Evolutionary conservation across 1,140 invertebrate species (phyloP).

Genomic region (Belonocnema kinseyi): DNA sequence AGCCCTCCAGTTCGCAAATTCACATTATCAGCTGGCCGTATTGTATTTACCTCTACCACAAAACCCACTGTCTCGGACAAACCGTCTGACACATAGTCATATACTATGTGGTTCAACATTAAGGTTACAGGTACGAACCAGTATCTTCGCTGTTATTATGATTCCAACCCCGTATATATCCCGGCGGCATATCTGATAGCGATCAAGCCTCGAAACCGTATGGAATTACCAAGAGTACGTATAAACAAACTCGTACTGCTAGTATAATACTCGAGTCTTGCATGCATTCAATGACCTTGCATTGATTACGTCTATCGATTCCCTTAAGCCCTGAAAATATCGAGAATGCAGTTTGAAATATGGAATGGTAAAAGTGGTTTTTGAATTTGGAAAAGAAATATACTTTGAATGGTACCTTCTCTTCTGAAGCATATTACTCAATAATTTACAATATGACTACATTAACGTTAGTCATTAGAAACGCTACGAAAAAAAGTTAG

Average conservation of each 20-base stretch:
- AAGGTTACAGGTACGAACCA: neutral
- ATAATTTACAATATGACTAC: too few species aligned
- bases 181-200: constrained; percentile 7
- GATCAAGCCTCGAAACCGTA: constrained; percentile 9
- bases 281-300: constrained; percentile 14
- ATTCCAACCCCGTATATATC: constrained; percentile 11
- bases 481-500: too few species aligned
- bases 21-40: constrained; percentile 14
- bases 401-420: too few species aligned
- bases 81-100: neutral
- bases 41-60: neutral
- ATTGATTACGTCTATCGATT: neutral
- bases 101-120: neutral
- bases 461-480: too few species aligned
- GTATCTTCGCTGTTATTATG: constrained; percentile 5
- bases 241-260: neutral
- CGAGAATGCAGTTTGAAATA: too few species aligned
- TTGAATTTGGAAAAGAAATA: too few species aligned
- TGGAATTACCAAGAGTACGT: constrained; percentile 23
- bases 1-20: neutral
- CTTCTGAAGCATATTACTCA: too few species aligned
- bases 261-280: constrained; percentile 10
- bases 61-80: neutral
- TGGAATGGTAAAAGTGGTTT: too few species aligned
- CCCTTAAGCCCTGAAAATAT: too few species aligned